These are phyloP conservation scores for Troides oblongomaculatus DNA, from an alignment of 2,888 invertebrate genomes.

Conservation along the genomic window DNA sequence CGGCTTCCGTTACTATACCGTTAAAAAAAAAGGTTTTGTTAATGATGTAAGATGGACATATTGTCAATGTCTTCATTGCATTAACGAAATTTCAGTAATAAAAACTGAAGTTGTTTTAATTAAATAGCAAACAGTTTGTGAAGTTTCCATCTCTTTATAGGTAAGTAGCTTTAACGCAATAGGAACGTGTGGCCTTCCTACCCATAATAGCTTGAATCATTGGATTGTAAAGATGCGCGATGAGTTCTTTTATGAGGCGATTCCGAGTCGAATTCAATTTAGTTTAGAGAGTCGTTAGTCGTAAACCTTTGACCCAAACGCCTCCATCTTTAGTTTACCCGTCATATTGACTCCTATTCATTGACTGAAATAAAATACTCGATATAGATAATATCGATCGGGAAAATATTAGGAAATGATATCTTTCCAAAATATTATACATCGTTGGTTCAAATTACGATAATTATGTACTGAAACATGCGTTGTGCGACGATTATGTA, in stretches of 20 bases:
- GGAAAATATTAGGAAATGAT: neutral
- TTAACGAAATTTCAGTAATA: too few relatives aligned
- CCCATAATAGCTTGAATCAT: conserved; percentile 46
- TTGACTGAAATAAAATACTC: conserved; percentile 41
- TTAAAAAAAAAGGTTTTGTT: too few relatives aligned
- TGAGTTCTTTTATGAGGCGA: conserved; percentile 68
- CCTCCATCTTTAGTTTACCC: conserved; percentile 45
- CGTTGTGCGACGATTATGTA: conserved; percentile 37
- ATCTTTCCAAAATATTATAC: neutral
- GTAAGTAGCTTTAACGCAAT: neutral
- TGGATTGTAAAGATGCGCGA: conserved; percentile 57
- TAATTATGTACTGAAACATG: neutral
- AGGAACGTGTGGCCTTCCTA: conserved; percentile 33
- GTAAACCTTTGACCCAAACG: conserved; percentile 71
- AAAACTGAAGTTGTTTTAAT: too few relatives aligned
- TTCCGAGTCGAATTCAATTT: conserved; percentile 73
- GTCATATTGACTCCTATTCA: conserved; percentile 42
- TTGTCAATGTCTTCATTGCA: too few relatives aligned
- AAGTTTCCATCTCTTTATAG: neutral
- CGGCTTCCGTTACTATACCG: too few relatives aligned
- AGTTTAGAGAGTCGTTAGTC: conserved; percentile 58
- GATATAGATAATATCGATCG: neutral
- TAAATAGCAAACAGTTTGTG: too few relatives aligned
- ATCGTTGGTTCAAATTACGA: neutral
- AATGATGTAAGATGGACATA: too few relatives aligned